Evolutionary conservation across 1,140 invertebrate genomes (phyloP), one percentile per base, ranked within the genome.

Genomic region (Nasonia giraulti): DNA sequence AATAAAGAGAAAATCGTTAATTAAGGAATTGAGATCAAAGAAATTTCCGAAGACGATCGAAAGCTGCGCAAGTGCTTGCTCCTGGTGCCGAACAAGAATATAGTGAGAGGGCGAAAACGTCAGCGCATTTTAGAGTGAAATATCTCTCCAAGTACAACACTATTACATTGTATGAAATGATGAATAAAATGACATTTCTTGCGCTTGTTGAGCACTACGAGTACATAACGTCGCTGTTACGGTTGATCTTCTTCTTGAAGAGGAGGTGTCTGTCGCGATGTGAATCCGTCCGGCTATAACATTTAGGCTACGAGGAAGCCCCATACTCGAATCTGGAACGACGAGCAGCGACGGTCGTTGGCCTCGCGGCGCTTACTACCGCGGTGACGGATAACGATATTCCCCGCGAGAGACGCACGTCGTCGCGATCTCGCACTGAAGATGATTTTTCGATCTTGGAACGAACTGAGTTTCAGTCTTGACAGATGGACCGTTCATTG

Each of bases 231-330:
- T 27, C 27, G 2, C 12, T n/a, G 44, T 27, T n/a, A 23, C 75
- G 31, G 3, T 37, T 37, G 73, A 40, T 44, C 44, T 71, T 71
- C 69, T 71, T 71, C 27, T 71, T 27, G 69, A 40, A n/a, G 23
- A 44, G 47, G 33, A 74, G 40, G 27, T 76, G n/a, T 76, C 44
- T 23, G 20, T 10, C 37, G 76, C 12, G 23, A 14, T 47, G 44
- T n/a, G n/a, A 31, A 23, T 8, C 69, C 47, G 40, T 17, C 69
- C 47, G 31, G 79, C 79, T 82, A 85, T 85, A 85, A 71, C 82
- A 85, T 85, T 85, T 82, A 85, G 84, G 84, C 84, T 85, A 85
- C 62, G 80, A 85, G 80, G 80, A 82, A 85, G 80, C 73, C 80
- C 80, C 79, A 77, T 82, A 68, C 84, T 82, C 47, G 80, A 85